Evolutionary conservation across 2,113 vertebrate species (phyloP).

Genomic region (Pica pica): DNA sequence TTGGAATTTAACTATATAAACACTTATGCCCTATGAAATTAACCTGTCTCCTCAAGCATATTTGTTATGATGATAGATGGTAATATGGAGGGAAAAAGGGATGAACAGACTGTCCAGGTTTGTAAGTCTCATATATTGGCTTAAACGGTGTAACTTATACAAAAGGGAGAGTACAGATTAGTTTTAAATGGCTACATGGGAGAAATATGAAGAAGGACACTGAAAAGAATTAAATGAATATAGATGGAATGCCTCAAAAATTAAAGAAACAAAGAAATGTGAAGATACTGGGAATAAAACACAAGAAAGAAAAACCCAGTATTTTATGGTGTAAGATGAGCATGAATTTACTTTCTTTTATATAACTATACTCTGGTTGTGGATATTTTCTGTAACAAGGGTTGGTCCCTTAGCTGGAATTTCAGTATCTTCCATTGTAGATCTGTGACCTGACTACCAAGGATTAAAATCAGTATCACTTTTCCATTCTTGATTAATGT

Average conservation of each 20-base stretch:
- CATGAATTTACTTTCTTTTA: background rate
- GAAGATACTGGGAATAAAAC: background rate
- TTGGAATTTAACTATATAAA: background rate
- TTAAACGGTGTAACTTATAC: background rate
- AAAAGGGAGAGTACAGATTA: background rate
- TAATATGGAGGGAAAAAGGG: background rate
- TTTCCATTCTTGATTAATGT: conserved; percentile 55
- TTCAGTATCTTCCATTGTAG: conserved; percentile 32
- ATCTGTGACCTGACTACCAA: conserved; percentile 20
- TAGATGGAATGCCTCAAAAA: background rate
- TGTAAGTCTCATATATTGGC: background rate
- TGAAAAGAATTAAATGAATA: background rate
- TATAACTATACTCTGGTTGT: background rate
- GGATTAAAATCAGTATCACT: conserved; percentile 56
- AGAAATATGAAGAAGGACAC: background rate
- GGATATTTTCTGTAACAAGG: background rate
- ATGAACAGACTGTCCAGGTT: background rate
- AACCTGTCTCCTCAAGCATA: background rate
- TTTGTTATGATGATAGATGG: background rate
- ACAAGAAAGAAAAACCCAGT: background rate
- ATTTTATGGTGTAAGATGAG: background rate
- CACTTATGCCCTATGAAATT: background rate
- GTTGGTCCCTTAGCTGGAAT: conserved; percentile 41
- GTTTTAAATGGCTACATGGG: background rate
- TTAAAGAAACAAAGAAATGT: background rate